Percentiles rank a stretch among this genome's conserved stretches.
These are phyloP conservation scores for Euura saliciscinereae DNA, from an alignment of 1,140 invertebrate species.

Conservation along the genomic window DNA sequence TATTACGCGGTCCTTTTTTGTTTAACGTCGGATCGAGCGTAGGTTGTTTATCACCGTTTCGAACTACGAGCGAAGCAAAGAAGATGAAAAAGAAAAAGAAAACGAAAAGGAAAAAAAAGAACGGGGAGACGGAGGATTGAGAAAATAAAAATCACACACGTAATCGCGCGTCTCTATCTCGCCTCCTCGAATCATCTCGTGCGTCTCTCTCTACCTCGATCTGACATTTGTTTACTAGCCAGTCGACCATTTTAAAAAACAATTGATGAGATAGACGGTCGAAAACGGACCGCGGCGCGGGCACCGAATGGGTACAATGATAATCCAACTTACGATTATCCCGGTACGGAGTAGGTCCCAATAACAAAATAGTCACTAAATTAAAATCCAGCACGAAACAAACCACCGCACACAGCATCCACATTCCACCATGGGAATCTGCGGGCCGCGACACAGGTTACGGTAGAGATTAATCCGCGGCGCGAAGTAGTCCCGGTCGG, in stretches of 20 bases:
- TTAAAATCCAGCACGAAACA: conserved; percentile 40
- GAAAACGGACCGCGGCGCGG: not conserved
- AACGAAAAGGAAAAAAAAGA: not conserved
- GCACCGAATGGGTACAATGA: not conserved
- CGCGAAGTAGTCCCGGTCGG: conserved; percentile 35
- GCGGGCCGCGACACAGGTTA: conserved; percentile 35
- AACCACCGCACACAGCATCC: conserved; percentile 53
- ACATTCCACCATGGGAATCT: conserved; percentile 52
- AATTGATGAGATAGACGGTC: conserved; percentile 23
- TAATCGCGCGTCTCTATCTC: conserved; percentile 20
- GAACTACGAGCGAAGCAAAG: not conserved
- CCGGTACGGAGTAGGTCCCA: not conserved
- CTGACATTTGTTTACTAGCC: conserved; percentile 46
- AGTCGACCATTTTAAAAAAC: conserved; percentile 24
- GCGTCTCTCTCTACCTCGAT: conserved; percentile 25
- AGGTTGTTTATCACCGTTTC: no score
- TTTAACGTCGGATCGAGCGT: no score
- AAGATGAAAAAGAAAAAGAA: not conserved
- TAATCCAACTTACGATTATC: not conserved
- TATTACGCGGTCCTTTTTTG: no score
- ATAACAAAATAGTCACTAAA: not conserved
- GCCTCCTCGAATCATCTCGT: conserved; percentile 6
- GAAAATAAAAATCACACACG: conserved; percentile 11
- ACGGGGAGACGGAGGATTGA: not conserved
- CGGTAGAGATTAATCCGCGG: conserved; percentile 8